phyloP scores from a whole-genome alignment of 1,140 invertebrate species.

The Eumeta japonica region DNA sequence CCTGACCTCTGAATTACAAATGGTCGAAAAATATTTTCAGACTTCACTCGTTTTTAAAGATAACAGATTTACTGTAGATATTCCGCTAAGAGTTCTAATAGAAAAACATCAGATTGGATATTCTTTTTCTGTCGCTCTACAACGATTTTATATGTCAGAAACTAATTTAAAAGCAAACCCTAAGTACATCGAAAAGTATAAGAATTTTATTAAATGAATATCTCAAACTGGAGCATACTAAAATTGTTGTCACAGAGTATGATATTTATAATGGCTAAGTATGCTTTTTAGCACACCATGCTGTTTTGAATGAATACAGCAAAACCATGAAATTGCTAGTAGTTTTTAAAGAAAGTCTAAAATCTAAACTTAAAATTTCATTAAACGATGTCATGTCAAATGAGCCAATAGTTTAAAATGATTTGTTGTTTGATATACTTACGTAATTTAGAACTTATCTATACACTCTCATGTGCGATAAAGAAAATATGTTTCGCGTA shows the following conservation, averaged over 20 bases:
- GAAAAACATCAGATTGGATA: slow-evolving; percentile 6
- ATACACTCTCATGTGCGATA: too few relatives aligned
- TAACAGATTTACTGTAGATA: slow-evolving; percentile 9
- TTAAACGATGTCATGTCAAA: background rate
- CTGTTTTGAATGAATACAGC: too few relatives aligned
- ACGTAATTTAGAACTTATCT: background rate
- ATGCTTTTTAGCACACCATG: slow-evolving; percentile 5
- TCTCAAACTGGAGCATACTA: slow-evolving; percentile 12
- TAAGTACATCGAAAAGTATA: slow-evolving; percentile 6
- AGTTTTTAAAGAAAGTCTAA: slow-evolving; percentile 2
- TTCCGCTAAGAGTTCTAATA: slow-evolving; percentile 3
- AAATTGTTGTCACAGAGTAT: slow-evolving; percentile 8
- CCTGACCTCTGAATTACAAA: slow-evolving; percentile 6
- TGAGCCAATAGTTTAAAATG: background rate
- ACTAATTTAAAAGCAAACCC: slow-evolving; percentile 10
- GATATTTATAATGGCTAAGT: background rate
- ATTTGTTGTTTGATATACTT: slow-evolving; percentile 2
- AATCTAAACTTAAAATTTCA: too few relatives aligned
- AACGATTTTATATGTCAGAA: slow-evolving; percentile 9
- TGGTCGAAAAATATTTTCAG: too few relatives aligned
- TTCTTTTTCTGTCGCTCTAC: too few relatives aligned
- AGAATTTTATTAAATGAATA: slow-evolving; percentile 18
- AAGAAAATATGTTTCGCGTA: slow-evolving; percentile 5
- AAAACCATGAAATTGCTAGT: background rate
- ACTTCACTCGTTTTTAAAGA: slow-evolving; percentile 6